Evolutionary conservation across 1,140 invertebrate genomes (phyloP), one percentile per base, ranked within the genome.

Genomic region (Drosophila chauvacae): DNA sequence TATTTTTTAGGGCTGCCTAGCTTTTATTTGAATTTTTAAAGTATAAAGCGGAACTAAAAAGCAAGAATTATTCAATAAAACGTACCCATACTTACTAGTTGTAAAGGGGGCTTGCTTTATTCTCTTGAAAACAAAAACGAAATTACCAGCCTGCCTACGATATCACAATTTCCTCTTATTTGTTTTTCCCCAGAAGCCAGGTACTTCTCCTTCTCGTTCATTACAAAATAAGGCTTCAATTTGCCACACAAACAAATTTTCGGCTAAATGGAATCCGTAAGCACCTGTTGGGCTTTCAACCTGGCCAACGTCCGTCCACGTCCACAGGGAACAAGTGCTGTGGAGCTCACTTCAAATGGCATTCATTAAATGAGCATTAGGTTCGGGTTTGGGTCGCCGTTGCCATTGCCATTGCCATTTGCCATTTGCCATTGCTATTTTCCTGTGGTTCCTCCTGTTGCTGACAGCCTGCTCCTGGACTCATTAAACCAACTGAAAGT

Each of bases 351-450:
- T 72, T 71, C 69, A 72, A 73, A 60, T 72, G 50, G 63, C 74
- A 77, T 69, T 77, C 74, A 77, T 77, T 76, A 76, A 76, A 41
- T 66, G 62, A 58, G 55, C 61, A 76, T 76, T 51, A 76, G 53
- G 26, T 63, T 23, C 18, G 11, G 23, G 45, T 28, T 28, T 26
- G 35, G 30, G 26, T n/a, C 14, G 28, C 7, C 33, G 51, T 37
- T 55, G 33, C 33, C 33, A 23, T 55, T 33, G 50, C 47, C 42
- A 14, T 47, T 28, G 4, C 48, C 35, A 37, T 55, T 55, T 20
- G 14, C 47, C 41, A 42, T 44, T 44, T 20, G 18, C 16, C 42
- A 14, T 47, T 26, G 4, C 48, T 55, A 23, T 55, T 55, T 23
- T 16, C 7, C 14, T 69, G 69, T 48, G 39, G 53, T 18, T 61